A percentile compares a stretch with the other conserved stretches of the same genome.
Conservation (phyloP, 2,888 invertebrate genomes). For the Polia nebulosa region DNA sequence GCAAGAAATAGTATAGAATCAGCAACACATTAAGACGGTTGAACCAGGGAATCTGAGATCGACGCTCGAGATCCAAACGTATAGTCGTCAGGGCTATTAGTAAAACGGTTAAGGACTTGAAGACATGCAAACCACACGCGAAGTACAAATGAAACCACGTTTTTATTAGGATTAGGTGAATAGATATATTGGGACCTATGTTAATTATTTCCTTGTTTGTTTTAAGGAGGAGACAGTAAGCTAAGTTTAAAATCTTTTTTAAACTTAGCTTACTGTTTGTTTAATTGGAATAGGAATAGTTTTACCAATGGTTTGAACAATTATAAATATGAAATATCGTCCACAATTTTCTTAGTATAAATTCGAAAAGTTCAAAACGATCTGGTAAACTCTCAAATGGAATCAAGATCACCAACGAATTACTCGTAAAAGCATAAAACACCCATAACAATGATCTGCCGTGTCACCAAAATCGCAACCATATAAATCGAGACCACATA, state of each 20-base stretch:
- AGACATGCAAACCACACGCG: conserved; percentile 79
- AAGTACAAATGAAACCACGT: conserved; percentile 33
- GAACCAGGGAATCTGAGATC: conserved; percentile 76
- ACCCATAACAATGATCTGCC: conserved; percentile 12
- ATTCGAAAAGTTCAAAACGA: too few relatives aligned
- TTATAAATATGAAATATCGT: too few relatives aligned
- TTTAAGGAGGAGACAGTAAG: not conserved
- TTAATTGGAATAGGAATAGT: not conserved
- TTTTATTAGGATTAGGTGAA: conserved; percentile 34
- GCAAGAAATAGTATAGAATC: conserved; percentile 79
- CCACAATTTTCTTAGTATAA: too few relatives aligned
- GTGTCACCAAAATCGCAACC: conserved; percentile 14
- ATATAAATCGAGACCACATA: conserved; percentile 43
- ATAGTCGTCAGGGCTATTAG: conserved; percentile 86
- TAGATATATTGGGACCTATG: not conserved
- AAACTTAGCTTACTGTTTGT: not conserved
- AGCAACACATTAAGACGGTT: conserved; percentile 79
- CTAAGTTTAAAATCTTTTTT: not conserved
- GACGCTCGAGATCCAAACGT: conserved; percentile 80
- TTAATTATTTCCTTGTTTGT: conserved; percentile 9
- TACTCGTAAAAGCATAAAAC: too few relatives aligned
- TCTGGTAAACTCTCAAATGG: not conserved
- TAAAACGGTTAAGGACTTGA: conserved; percentile 79
- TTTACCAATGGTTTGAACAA: not conserved
- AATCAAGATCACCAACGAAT: not conserved